Evolutionary conservation across 2,113 vertebrate species (phyloP).

Genomic region (Eretmochelys imbricata): DNA sequence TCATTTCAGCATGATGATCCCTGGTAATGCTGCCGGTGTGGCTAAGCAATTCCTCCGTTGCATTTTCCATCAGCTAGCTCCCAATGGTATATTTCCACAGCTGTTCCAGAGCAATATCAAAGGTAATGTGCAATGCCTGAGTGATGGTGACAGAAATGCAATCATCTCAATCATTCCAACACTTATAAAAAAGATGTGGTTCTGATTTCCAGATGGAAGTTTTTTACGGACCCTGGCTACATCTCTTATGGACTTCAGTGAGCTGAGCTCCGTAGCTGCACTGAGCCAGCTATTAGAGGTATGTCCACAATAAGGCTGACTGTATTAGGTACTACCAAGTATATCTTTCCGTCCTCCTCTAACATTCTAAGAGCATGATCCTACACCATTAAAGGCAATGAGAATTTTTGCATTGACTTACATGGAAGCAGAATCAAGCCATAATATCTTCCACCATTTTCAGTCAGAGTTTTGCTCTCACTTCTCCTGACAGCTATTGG

Average conservation of each 20-base stretch:
- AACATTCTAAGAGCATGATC: not conserved
- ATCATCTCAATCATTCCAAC: not conserved
- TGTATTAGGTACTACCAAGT: not conserved
- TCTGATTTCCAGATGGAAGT: constrained; percentile 87
- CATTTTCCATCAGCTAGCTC: constrained; percentile 95
- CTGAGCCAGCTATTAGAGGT: constrained; percentile 98
- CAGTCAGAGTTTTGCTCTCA: not conserved
- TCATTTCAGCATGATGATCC: constrained; percentile 92
- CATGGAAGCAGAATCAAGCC: not conserved
- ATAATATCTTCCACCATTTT: not conserved
- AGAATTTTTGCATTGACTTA: not conserved
- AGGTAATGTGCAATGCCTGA: constrained; percentile 77
- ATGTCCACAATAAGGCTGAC: constrained; percentile 9
- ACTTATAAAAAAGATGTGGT: not conserved
- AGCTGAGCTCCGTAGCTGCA: constrained; percentile 94
- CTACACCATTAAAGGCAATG: not conserved
- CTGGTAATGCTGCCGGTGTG: constrained; percentile 96
- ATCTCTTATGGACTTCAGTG: constrained; percentile 95
- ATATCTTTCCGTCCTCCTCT: not conserved
- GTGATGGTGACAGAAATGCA: not conserved
- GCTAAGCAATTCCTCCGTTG: constrained; percentile 99
- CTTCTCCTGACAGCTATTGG: not conserved
- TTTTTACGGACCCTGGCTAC: constrained; percentile 93
- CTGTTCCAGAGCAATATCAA: constrained; percentile 99
- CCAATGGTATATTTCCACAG: constrained; percentile 97